Evolutionary conservation across 2,888 invertebrate genomes (phyloP), one percentile per base, ranked within the genome.

Genomic region (Tholera decimalis): DNA sequence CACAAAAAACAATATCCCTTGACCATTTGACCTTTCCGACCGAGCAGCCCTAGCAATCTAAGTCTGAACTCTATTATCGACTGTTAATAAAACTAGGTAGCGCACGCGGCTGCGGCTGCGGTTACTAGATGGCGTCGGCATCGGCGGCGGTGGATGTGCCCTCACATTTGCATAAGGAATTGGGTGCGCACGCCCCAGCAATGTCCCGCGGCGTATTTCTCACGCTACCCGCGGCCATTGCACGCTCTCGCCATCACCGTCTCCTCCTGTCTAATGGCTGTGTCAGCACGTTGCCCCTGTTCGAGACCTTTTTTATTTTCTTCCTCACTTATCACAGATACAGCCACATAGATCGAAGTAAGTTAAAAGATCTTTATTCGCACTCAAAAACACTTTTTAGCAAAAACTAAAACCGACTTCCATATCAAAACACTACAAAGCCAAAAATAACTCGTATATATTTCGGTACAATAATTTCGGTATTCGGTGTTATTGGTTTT

Each of bases 151-250:
- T 85, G 86, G 90, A 88, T 87, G 89, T 88, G 85, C 86, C 80
- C 79, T 85, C 80, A 75, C 88, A 95, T 95, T 95, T 92, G 93
- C 94, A 95, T 95, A 91, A 89, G 86, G 88, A 94, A 93, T 94
- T 94, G 95, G 95, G 91, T 88, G 89, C 90, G 92, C 95, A 95
- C 95, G 95, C 92, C 91, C 84, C 86, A 86, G 86, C 88, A 85
- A 85, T 85, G 88, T 87, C 90, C 88, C 85, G 84, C 83, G 86
- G 89, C 87, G 90, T 83, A 88, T 91, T 93, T 94, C 94, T 94
- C 94, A 94, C 93, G 93, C 92, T 92, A 89, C 90, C 82, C 87
- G 83, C 87, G 68, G 76, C 77, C 83, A 83, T 84, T 80, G 83
- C 84, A 81, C 81, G 85, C 80, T 81, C 81, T 79, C 74, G 74